Base-by-base conservation (phyloP, 1,140 invertebrate genomes). In the Drosophila parabipectinata region DNA sequence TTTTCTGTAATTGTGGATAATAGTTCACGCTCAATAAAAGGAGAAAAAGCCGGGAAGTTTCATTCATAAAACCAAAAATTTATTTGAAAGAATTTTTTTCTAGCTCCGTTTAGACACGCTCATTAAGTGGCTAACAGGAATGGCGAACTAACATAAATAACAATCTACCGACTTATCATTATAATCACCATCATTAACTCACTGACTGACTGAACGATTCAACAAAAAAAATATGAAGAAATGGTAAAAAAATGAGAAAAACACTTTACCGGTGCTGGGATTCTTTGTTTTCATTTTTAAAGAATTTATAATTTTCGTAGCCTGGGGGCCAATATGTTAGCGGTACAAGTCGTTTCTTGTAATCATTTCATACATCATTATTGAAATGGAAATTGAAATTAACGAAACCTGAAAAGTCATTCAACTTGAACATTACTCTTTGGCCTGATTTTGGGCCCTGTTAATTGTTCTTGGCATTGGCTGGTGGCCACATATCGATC, bases 151-250 rank as follows among this genome's bases (percentile, higher is more conserved):
- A 57, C 74, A 72, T 72, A 52, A 69, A 80, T 81, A 87, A 87
- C 72, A 72, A 75, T 77, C 64, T 71, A 30, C 68, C 50, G 51
- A 39, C 45, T 48, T 55, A 58, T 81, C 82, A 58, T 72, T 71
- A 85, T 82, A 87, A 78, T 81, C 62, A 84, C 73, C 47, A 75
- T 87, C 82, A 85, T 85, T 85, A 85, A 82, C 81, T 85, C 59
- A 78, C 64, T 87, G 82, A 87, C 82, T 78, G 73, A 78, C 52
- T 56, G 37, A 39, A 56, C 68, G 63, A 72, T 69, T 67, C 45
- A 63, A 45, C 50, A 53, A 37, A 37, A 10, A 10, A 37, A 39
- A 50, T 51, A 24, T 4, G 48, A 34, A 59, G 26, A 44, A 52
- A 24, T 12, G 4, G 32, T 62, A 62, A 72, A 54, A 50, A 47